Evolutionary conservation across 2,113 vertebrate genomes (phyloP).

Genomic region (Malaclemys terrapin): DNA sequence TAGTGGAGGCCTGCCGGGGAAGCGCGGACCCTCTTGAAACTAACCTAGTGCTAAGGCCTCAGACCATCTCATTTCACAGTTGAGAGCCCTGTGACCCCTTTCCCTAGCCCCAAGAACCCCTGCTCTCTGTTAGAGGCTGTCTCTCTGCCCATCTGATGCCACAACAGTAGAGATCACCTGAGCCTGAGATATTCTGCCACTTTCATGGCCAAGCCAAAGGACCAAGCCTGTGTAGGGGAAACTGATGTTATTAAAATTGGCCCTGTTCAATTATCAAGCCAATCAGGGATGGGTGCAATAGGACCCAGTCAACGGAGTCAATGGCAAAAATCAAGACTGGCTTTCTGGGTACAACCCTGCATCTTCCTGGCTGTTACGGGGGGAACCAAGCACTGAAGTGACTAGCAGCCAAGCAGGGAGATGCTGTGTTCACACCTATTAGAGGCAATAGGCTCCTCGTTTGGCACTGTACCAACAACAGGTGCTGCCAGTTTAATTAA

Average conservation of each 20-base stretch:
- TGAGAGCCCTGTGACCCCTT: neutral
- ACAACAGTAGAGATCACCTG: neutral
- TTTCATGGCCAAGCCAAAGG: neutral
- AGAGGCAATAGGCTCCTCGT: neutral
- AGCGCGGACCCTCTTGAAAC: neutral
- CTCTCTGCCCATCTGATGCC: neutral
- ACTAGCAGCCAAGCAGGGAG: neutral
- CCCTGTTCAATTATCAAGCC: neutral
- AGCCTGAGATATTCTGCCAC: neutral
- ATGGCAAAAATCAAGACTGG: neutral
- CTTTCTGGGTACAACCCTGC: neutral
- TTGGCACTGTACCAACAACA: neutral
- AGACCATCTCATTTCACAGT: neutral
- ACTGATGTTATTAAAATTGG: neutral
- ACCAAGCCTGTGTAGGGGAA: neutral
- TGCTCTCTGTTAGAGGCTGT: neutral
- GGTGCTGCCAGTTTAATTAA: neutral
- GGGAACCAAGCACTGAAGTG: neutral
- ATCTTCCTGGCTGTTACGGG: neutral
- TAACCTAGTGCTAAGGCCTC: neutral
- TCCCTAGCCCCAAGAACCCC: neutral
- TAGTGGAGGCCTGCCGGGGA: too few species aligned
- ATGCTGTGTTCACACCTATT: neutral
- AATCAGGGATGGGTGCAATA: neutral
- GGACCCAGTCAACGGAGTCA: neutral